phyloP scores from a whole-genome alignment of 2,888 invertebrate species.

The Plebejus melissa region DNA sequence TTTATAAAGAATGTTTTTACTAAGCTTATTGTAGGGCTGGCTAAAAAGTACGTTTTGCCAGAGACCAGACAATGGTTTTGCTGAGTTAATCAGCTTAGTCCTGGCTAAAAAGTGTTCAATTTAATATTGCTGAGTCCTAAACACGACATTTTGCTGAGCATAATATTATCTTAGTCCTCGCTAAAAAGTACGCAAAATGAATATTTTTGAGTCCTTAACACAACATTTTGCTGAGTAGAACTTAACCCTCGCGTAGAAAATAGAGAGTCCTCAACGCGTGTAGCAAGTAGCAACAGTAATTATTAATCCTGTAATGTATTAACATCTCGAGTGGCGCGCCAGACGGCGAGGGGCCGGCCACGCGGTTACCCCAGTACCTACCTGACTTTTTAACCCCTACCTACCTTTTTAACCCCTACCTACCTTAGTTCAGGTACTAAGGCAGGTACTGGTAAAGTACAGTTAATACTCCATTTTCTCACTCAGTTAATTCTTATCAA shows the following conservation, averaged over 20 bases:
- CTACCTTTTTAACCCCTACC: neutral
- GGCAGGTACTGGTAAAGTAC: neutral
- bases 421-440: neutral
- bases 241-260: neutral
- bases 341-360: constrained; percentile 14
- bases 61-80: no score
- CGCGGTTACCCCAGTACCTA: neutral
- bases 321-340: constrained; percentile 5
- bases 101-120: no score
- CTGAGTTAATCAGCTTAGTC: no score
- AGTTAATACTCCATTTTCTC: neutral
- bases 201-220: no score
- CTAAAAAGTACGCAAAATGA: no score
- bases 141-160: no score
- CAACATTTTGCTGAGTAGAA: no score
- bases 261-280: neutral
- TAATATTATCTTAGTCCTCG: no score
- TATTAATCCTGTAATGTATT: neutral
- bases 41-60: no score
- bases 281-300: neutral
- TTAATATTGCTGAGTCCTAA: no score
- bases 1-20: no score
- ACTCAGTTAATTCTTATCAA: neutral
- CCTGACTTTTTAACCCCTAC: neutral
- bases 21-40: no score